Base-by-base conservation (phyloP, 2,888 invertebrate species). In the Epirrita christyi region DNA sequence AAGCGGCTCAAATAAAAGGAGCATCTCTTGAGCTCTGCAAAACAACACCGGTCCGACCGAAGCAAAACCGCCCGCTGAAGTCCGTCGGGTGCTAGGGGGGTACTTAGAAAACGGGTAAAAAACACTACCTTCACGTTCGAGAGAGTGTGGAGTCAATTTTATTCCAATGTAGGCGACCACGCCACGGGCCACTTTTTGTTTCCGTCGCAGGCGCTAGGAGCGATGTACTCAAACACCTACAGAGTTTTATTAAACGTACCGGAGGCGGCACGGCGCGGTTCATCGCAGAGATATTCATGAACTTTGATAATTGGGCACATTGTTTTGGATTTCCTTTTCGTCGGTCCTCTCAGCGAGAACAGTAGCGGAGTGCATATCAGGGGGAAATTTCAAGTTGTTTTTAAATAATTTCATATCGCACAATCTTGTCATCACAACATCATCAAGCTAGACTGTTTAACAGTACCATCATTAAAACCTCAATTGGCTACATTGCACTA, bases 131-230 rank as follows among this genome's bases (percentile, higher is more conserved):
- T 88, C 88, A 84, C 91, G 88, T 90, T 86, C 87, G 90, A 90
- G 84, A 90, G 92, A 90, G 91, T 89, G 89, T 89, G 89, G 90
- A 92, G 92, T 91, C 90, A 91, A 91, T 92, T 92, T 92, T 92
- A 91, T 91, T 89, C 92, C 91, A 87, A 91, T 90, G 91, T 89
- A 89, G 91, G 88, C 89, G 86, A 88, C 91, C 89, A 83, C 88
- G 90, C 89, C 86, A 82, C 83, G 81, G 77, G 85, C 84, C 83
- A 89, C 91, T 92, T 92, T 92, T 92, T 92, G 88, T 85, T 90
- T 88, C 89, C 90, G 86, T 81, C 83, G 81, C 76, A 86, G 91
- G 90, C 87, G 88, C 86, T 88, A 90, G 83, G 79, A 87, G 84
- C 81, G 80, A 78, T 87, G 88, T 88, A 85, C 88, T 91, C 88